Conservation (phyloP, 2,113 vertebrate species). For the Hydropotes inermis region DNA sequence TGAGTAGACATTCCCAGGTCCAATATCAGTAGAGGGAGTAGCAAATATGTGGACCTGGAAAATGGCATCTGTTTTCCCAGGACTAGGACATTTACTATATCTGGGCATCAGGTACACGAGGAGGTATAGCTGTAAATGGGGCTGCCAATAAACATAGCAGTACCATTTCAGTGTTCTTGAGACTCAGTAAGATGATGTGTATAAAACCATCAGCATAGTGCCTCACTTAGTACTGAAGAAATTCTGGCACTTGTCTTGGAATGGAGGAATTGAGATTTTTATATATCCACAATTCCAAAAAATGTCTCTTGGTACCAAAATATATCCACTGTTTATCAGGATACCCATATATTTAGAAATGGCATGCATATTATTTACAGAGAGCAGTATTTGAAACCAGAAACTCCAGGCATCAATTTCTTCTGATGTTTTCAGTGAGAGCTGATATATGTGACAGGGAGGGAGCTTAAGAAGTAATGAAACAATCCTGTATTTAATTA, state of each 20-base stretch:
- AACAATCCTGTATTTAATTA: slow-evolving; percentile 68
- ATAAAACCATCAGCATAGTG: not conserved
- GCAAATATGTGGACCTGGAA: too few species aligned
- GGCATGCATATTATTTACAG: not conserved
- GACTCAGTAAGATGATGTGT: not conserved
- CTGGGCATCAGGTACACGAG: not conserved
- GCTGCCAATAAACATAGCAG: not conserved
- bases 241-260: not conserved
- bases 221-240: not conserved
- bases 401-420: not conserved
- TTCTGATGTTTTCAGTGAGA: not conserved
- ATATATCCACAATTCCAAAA: not conserved
- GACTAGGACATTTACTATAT: not conserved
- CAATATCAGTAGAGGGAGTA: not conserved
- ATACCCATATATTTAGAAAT: not conserved
- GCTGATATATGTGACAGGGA: not conserved
- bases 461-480: not conserved
- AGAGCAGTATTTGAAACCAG: not conserved
- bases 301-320: not conserved
- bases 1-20: not conserved
- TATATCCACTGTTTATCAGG: not conserved
- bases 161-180: not conserved
- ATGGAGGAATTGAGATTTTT: not conserved
- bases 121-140: not conserved
- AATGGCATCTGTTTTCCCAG: not conserved